Evolutionary conservation across 2,113 vertebrate genomes (phyloP).

Genomic region (Cisticola juncidis): DNA sequence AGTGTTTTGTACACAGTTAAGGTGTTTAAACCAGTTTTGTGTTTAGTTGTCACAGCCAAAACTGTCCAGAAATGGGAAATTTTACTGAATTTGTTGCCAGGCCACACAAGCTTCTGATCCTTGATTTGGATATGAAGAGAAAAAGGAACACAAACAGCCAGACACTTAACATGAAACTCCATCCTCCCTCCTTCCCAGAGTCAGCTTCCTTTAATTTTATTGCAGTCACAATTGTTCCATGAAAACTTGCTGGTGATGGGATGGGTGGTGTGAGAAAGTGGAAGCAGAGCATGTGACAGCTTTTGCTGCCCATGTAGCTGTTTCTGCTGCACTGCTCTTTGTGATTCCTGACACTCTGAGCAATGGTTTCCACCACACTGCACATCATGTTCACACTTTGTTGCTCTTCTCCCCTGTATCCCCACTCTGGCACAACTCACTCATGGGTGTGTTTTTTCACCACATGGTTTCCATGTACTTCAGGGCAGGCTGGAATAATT

Average conservation of each 20-base stretch:
- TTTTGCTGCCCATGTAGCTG: accelerated
- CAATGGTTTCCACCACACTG: accelerated
- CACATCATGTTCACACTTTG: accelerated
- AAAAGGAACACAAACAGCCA: background rate
- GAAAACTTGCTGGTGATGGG: background rate
- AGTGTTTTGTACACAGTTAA: background rate
- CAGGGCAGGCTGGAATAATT: background rate
- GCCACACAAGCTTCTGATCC: background rate
- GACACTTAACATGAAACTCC: background rate
- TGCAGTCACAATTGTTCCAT: background rate
- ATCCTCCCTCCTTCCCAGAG: background rate
- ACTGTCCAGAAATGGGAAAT: background rate
- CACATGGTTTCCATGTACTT: background rate
- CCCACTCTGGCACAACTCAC: accelerated
- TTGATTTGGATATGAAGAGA: background rate
- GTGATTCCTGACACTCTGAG: background rate
- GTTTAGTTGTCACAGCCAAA: background rate
- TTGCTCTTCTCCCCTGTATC: background rate
- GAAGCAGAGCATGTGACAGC: background rate
- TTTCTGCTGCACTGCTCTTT: accelerated
- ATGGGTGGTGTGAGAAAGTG: accelerated
- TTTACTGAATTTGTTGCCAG: background rate
- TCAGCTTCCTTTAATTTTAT: background rate
- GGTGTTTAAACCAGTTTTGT: background rate
- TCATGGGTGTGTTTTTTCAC: background rate